Conservation (phyloP, 2,797 vertebrate genomes). For the Neostethus bicornis region DNA sequence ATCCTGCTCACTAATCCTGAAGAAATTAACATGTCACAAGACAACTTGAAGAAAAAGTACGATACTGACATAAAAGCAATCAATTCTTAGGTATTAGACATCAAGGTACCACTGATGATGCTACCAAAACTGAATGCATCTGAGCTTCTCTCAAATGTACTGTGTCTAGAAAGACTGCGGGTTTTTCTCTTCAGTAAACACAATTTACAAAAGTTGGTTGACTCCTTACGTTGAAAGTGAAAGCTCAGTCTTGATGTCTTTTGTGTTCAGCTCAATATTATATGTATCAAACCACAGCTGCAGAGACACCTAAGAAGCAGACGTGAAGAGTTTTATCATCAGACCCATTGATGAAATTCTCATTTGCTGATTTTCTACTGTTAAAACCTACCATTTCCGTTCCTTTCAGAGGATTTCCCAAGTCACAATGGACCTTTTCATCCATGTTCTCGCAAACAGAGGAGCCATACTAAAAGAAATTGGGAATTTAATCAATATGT, state of each 20-base stretch:
- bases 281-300: slow-evolving; percentile 82
- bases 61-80: slow-evolving; percentile 1
- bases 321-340: neutral
- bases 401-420: slow-evolving; percentile 91
- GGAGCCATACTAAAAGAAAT: slow-evolving; percentile 49
- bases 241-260: slow-evolving; percentile 76
- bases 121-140: neutral
- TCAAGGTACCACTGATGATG: neutral
- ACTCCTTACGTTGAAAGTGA: slow-evolving; percentile 89
- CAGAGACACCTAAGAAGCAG: slow-evolving; percentile 77
- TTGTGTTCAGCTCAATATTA: slow-evolving; percentile 82
- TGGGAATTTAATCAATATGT: neutral
- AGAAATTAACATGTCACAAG: slow-evolving; percentile 16
- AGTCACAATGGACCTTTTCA: slow-evolving; percentile 79
- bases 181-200: neutral
- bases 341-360: neutral
- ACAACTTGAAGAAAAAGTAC: neutral
- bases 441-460: slow-evolving; percentile 48
- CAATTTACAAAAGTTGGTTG: neutral
- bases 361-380: neutral
- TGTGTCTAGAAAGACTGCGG: neutral
- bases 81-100: neutral
- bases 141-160: no score
- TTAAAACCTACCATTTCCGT: slow-evolving; percentile 71
- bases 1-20: slow-evolving; percentile 88